Evolutionary conservation across 2,113 vertebrate species (phyloP).

Genomic region (Pitta sordida): DNA sequence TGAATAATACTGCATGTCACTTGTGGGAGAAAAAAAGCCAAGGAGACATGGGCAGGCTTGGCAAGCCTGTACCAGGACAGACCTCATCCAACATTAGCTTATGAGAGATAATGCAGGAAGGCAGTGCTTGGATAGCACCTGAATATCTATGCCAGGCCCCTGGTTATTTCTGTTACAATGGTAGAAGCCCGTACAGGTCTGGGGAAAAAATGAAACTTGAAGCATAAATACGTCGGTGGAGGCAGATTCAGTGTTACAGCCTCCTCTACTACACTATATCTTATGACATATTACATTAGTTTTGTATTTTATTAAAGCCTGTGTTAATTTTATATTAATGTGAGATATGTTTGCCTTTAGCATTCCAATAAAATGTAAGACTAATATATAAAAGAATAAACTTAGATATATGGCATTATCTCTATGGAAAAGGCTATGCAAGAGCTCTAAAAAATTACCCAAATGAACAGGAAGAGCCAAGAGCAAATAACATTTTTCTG

Average conservation of each 20-base stretch:
- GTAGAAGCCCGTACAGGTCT: not conserved
- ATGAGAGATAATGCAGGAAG: not conserved
- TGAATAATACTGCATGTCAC: not conserved
- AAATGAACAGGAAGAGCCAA: not conserved
- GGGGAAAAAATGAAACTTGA: not conserved
- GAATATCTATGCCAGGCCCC: not conserved
- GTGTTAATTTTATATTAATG: not conserved
- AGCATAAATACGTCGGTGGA: not conserved
- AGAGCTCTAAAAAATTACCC: not conserved
- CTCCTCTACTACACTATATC: fast-evolving
- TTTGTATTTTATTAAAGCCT: not conserved
- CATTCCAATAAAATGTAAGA: not conserved
- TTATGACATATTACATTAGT: not conserved
- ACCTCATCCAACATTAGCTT: not conserved
- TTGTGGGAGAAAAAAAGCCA: not conserved
- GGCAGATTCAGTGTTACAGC: not conserved
- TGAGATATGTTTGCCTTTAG: not conserved
- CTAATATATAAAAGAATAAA: not conserved
- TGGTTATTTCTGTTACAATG: not conserved
- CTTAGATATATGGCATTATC: not conserved
- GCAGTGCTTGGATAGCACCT: not conserved
- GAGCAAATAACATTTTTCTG: not conserved
- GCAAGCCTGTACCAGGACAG: not conserved
- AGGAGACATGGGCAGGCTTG: not conserved
- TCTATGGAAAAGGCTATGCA: not conserved